phyloP scores from a whole-genome alignment of 1,140 invertebrate species.

The Magallana gigas region DNA sequence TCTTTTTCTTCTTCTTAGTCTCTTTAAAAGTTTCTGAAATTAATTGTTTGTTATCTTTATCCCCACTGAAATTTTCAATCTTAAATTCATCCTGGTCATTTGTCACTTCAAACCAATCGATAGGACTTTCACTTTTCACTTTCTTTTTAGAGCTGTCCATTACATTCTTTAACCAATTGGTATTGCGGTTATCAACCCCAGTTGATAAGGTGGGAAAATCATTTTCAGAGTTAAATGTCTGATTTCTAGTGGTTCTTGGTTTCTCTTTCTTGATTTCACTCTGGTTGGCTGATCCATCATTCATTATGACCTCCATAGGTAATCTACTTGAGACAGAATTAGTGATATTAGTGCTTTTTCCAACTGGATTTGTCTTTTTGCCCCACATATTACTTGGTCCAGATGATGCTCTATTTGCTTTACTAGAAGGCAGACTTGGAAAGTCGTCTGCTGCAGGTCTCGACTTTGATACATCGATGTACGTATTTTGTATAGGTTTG shows the following conservation, averaged over 20 bases:
- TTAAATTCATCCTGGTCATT: constrained; percentile 43
- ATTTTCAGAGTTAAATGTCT: constrained; percentile 63
- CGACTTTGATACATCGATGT: constrained; percentile 27
- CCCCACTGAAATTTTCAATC: constrained; percentile 56
- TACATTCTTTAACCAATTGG: constrained; percentile 47
- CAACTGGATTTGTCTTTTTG: neutral
- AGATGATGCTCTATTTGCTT: neutral
- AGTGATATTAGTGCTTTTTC: neutral
- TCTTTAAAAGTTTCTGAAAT: constrained; percentile 56
- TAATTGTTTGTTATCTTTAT: constrained; percentile 43
- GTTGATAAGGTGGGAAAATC: constrained; percentile 77
- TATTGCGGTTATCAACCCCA: constrained; percentile 49
- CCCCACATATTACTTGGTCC: neutral
- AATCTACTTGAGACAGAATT: neutral
- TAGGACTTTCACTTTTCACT: constrained; percentile 41
- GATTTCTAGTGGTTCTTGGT: constrained; percentile 18
- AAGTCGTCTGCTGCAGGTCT: constrained; percentile 58
- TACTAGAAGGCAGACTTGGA: constrained; percentile 56
- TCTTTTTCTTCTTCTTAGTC: constrained; percentile 73
- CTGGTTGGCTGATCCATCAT: constrained; percentile 9
- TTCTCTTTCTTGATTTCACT: constrained; percentile 29
- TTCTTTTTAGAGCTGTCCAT: constrained; percentile 42
- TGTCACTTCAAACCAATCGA: constrained; percentile 55
- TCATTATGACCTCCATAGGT: neutral
- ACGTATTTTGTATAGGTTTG: constrained; percentile 32